phyloP scores from a whole-genome alignment of 2,888 invertebrate species.

The Nycteola revayana region DNA sequence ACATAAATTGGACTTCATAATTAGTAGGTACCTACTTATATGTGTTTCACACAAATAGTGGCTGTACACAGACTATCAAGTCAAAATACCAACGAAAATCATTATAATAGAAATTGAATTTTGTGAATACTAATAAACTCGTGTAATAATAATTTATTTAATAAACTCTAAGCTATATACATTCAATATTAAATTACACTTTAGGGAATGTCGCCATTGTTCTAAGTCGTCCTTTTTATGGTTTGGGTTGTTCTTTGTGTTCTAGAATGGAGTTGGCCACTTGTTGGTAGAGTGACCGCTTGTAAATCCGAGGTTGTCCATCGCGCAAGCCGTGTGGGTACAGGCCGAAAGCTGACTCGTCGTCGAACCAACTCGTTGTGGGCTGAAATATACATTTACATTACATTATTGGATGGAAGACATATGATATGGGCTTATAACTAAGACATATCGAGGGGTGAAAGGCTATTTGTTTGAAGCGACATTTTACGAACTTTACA shows the following conservation, averaged over 20 bases:
- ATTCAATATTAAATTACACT: background rate
- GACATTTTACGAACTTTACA: no score
- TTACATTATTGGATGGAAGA: no score
- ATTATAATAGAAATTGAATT: slow-evolving; percentile 9
- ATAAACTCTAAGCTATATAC: background rate
- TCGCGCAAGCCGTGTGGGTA: slow-evolving; percentile 52
- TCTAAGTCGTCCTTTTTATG: slow-evolving; percentile 22
- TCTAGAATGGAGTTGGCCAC: slow-evolving; percentile 57
- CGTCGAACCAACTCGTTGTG: slow-evolving; percentile 66
- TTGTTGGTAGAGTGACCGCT: slow-evolving; percentile 64
- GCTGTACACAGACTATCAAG: no score
- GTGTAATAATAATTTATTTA: no score
- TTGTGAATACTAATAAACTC: no score
- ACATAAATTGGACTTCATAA: no score
- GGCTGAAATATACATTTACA: slow-evolving; percentile 52
- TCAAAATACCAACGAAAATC: no score
- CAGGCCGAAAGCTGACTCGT: slow-evolving; percentile 49
- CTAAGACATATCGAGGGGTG: no score
- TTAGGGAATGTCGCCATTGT: slow-evolving; percentile 11
- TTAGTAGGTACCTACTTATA: no score
- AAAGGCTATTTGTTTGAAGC: no score
- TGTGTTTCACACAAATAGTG: no score
- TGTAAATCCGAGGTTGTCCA: slow-evolving; percentile 70
- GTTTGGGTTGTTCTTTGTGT: slow-evolving; percentile 37
- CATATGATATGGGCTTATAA: no score